Base-by-base conservation (phyloP, 2,888 invertebrate species). In the Leucophora obtusa region DNA sequence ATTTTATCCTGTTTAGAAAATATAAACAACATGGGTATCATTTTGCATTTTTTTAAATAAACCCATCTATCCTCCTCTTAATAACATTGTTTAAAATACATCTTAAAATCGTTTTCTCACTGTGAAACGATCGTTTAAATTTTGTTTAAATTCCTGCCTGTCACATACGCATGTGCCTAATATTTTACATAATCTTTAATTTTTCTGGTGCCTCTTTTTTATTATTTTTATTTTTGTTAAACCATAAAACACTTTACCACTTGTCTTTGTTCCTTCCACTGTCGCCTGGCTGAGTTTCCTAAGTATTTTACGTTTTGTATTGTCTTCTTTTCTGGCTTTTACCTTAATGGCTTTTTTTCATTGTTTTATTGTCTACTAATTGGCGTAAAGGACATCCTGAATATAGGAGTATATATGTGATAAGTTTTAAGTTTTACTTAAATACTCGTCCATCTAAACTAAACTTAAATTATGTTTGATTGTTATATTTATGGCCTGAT, bases 301-400 rank as follows among this genome's bases (percentile, higher is more conserved):
- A 47, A 47, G 43, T 47, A n/a, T 47, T 47, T 47, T 47, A 14
- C n/a, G 14, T n/a, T 47, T 47, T 47, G 43, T 47, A 47, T 47
- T 47, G 43, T 47, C n/a, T 47, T 47, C n/a, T n/a, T n/a, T 47
- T 47, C n/a, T 14, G 43, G 6, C 43, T 35, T 60, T 35, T 50
- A 47, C 50, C 56, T 65, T 43, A 58, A 63, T 58, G 51, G 28
- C 1, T 70, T 65, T 33, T 59, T 71, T 76, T 65, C 28, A 65
- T 59, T 53, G 51, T 72, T 72, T 80, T 76, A 72, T 69, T 71
- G 80, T 65, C 51, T 38, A 72, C 76, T 72, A 72, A 76, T 76
- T 80, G 70, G 68, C 58, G 47, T 63, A 50, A 53, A 58, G 69
- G 63, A 76, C 76, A 58, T 62, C 58, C n/a, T 71, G 17, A 71